Base-by-base conservation (phyloP, 2,888 invertebrate species). In the Drosophila pegasa region DNA sequence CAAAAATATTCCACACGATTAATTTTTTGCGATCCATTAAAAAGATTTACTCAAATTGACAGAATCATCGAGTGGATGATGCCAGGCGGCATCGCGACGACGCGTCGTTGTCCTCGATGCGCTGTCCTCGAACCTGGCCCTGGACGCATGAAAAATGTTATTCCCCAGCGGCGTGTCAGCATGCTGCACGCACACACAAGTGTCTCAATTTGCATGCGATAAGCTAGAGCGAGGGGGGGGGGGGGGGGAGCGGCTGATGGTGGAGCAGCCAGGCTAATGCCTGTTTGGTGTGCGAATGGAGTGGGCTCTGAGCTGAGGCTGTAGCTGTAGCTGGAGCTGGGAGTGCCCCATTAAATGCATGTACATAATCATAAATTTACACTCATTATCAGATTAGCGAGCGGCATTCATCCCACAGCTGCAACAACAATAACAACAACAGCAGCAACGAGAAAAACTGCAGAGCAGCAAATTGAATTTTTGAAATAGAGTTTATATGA, bases 41-140 rank as follows among this genome's bases (percentile, higher is more conserved):
- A 85, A 80, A 85, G 85, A 87, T 85, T 85, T 87, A 84, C 87
- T 87, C 87, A 83, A 85, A 85, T 87, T 85, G 85, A 87, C 87
- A 87, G 80, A 87, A 82, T 80, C 85, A 78, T 74, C 72, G 80
- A 63, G 77, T 55, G 79, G 79, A 63, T 51, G 62, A 37, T 43
- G 58, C 57, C 65, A 38, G 63, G 20, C 45, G 27, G 12, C 73
- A 56, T 40, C 48, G 55, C 64, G 61, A 40, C 68, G 48, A 31
- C 33, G 48, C 50, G 60, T 35, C 51, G 57, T 57, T 72, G 72
- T 72, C 67, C 71, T 72, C 61, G 71, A 35, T 40, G 60, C 43
- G 57, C 50, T 64, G 73, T 76, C 77, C 75, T 75, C 75, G 64
- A 68, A 60, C 77, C 73, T 72, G 63, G 64, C 75, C 71, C 72